Percentiles rank a stretch among this genome's conserved stretches.
Evolutionary conservation across 2,113 vertebrate species (phyloP).

Genomic region (Ceyx cyanopectus): DNA sequence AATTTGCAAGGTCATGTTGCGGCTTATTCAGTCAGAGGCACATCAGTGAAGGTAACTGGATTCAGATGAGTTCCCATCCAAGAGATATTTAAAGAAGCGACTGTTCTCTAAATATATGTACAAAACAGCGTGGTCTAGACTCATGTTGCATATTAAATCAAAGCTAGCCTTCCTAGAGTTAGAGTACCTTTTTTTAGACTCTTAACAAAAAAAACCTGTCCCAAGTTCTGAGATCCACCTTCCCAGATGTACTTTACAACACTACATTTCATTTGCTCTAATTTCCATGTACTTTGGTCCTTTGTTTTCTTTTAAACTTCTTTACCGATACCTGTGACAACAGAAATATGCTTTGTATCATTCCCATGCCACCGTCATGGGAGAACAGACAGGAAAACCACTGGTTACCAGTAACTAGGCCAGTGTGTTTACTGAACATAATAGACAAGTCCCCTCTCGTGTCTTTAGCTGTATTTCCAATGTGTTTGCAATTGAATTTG

Average conservation of each 20-base stretch:
- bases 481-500: not conserved
- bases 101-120: constrained; percentile 34
- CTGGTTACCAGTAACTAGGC: not conserved
- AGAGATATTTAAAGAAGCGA: constrained; percentile 17
- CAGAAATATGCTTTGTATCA: not conserved
- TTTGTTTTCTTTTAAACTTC: constrained; percentile 16
- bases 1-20: constrained; percentile 48
- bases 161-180: not conserved
- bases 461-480: not conserved
- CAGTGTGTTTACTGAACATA: not conserved
- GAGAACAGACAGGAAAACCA: not conserved
- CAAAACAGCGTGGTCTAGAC: constrained; percentile 5
- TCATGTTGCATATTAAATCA: not conserved
- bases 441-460: not conserved
- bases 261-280: not conserved
- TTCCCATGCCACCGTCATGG: not conserved
- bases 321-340: not conserved
- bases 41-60: constrained; percentile 47
- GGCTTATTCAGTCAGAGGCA: constrained; percentile 19
- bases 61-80: constrained; percentile 42
- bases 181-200: not conserved
- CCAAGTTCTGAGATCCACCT: not conserved
- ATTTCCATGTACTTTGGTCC: not conserved
- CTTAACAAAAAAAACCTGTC: not conserved
- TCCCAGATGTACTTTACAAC: not conserved